Base-by-base conservation (phyloP, 2,888 invertebrate species). In the Trissoscelio sp. region DNA sequence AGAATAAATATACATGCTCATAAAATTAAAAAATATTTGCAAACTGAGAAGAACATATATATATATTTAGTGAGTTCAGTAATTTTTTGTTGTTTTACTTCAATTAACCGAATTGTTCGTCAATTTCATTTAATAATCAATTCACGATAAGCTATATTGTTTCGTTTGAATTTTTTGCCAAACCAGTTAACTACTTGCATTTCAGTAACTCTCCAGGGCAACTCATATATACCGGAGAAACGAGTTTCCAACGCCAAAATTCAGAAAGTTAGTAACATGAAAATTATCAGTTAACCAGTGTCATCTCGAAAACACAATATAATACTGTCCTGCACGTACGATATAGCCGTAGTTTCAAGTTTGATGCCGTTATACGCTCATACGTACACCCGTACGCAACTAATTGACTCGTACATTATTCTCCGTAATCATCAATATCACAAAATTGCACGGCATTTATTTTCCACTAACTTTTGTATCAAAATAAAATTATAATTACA, bases 381-480 rank as follows among this genome's bases (percentile, higher is more conserved):
- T 66, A 51, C 51, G 20, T 51, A 16, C 12, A 16, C 20, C 22
- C 24, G 4, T 6, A 24, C 51, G n/a, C 14, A 20, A 20, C 37
- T 66, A 66, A 66, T 66, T 66, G 66, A 66, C 51, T 66, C 16
- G 37, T 66, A 9, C 51, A 66, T 66, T 66, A 66, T 66, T 66
- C 66, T 24, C 18, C 22, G 16, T 51, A 24, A 60, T 60, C 60
- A 60, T 60, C 24, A 60, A 60, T 60, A 60, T 60, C 28, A 12
- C 7, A 48, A 48, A 51, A 66, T 51, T 24, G 9, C 22, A 5
- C 9, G n/a, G 39, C 22, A 51, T 60, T 51, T 24, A 48, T 66
- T 66, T 46, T 51, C 14, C 7, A 5, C 24, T 22, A 66, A 66
- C 64, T 48, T 48, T 37, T 14, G 48, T 12, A 18, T n/a, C 4